Base-by-base conservation (phyloP, 2,888 invertebrate genomes). In the Byasa hedistus region DNA sequence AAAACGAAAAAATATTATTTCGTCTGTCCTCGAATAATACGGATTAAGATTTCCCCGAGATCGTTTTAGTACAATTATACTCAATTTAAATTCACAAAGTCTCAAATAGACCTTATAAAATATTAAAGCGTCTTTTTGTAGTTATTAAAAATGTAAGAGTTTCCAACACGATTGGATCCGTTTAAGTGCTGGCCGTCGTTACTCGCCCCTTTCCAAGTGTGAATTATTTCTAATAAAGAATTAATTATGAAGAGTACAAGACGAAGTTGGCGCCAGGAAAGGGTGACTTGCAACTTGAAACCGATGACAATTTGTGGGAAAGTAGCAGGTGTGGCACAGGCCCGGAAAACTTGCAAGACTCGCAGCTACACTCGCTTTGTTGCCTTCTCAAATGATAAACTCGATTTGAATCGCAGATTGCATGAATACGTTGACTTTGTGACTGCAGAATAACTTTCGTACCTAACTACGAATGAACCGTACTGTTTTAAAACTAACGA, bases 191-290 rank as follows among this genome's bases (percentile, higher is more conserved):
- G 82, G 87, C 61, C 44, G 58, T 55, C 85, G 85, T 84, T 85
- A 83, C 81, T 82, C 83, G 84, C 76, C 81, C 82, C 85, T 85
- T 87, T 86, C 86, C 88, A 85, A 84, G 81, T 82, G 79, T 77
- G 83, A 91, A 84, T 91, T 89, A 85, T 86, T 84, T 85, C 84
- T 89, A 90, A 87, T 91, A 90, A 91, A 91, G 91, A 91, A 91
- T 91, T 91, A 91, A 91, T 91, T 91, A 91, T 90, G 89, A 89
- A 88, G 85, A 82, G 79, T 79, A 76, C 79, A 81, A 84, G 86
- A 81, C 80, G 79, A 87, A 87, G 81, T 86, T 88, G 77, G 79
- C 75, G 76, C 73, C 76, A 72, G 78, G 78, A 76, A 78, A 79
- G 82, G 80, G 73, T 81, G 82, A 86, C 84, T 87, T 85, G 84